Conservation (phyloP, 1,140 invertebrate species). For the Heliothis virescens region DNA sequence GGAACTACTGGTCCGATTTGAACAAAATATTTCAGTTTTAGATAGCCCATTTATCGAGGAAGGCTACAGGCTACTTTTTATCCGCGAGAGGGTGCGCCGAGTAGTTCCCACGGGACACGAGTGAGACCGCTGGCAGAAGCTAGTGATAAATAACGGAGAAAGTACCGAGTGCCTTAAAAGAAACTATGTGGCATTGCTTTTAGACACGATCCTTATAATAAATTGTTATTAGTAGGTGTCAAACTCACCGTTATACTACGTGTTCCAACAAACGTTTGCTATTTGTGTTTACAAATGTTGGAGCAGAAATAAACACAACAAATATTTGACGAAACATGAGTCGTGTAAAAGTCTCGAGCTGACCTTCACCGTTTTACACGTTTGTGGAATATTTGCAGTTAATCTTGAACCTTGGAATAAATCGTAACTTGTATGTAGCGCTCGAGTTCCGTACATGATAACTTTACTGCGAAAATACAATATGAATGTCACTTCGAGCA, state of each 20-base stretch:
- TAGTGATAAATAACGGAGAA: not conserved
- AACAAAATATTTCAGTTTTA: too few relatives aligned
- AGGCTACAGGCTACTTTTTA: too few relatives aligned
- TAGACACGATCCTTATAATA: not conserved
- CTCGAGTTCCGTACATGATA: not conserved
- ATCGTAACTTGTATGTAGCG: not conserved
- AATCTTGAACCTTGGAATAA: not conserved
- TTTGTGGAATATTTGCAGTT: slow-evolving; percentile 1
- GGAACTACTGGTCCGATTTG: too few relatives aligned
- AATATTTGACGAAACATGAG: slow-evolving; percentile 37
- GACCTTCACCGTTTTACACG: slow-evolving; percentile 35
- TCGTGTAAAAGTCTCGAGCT: slow-evolving; percentile 21
- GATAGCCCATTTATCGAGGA: too few relatives aligned
- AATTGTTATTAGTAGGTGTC: not conserved
- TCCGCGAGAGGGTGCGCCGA: too few relatives aligned
- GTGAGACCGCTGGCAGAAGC: too few relatives aligned
- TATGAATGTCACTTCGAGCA: not conserved
- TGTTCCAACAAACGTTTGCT: slow-evolving; percentile 15
- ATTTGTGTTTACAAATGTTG: slow-evolving; percentile 21
- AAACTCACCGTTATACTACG: slow-evolving; percentile 13
- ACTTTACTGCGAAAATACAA: not conserved
- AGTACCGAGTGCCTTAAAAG: not conserved
- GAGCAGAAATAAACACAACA: slow-evolving; percentile 20
- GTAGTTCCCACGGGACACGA: too few relatives aligned
- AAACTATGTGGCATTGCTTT: not conserved